Base-by-base conservation (phyloP, 2,888 invertebrate species). In the Eledona agricola region DNA sequence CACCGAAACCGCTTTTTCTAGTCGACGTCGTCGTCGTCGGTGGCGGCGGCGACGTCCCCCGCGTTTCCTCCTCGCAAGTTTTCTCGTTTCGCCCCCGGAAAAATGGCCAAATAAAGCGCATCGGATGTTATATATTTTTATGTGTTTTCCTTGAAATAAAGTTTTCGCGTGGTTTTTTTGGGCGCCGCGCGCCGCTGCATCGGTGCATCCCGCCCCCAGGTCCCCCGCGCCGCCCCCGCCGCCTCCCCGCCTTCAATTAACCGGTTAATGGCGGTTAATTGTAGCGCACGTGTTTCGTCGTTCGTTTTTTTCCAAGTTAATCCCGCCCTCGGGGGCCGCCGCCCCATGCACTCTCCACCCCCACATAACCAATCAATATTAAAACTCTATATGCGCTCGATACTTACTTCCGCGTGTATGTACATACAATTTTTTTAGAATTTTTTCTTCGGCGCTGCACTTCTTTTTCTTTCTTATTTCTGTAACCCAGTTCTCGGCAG, bases 381-480 rank as follows among this genome's bases (percentile, higher is more conserved):
- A 72, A 70, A 72, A 40, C 43, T 42, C 42, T 43, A 43, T 43
- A 45, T 71, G 70, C 71, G 68, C 75, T 75, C 77, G 67, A 76
- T 74, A 75, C 77, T 76, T 70, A 71, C 72, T 77, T 76, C 76
- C 73, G 69, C 75, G 72, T 76, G 71, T 75, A 76, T 76, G 75
- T 77, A 75, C 74, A 75, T 75, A 73, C 72, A 74, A 42, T 74
- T 75, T 75, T 74, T 74, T 73, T 70, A 68, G 67, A 69, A 70
- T 54, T 55, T 52, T 51, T 53, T 52, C 46, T 58, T 55, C 59
- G 56, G 47, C 42, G 61, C 56, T 51, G 58, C 63, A 55, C 58
- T 60, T 62, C 59, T 62, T 76, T 74, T 75, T 75, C 76, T 74
- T 75, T 75, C 75, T 75, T 76, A 75, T 74, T 74, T 71, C 74